Conservation (phyloP, 2,888 invertebrate species). For the Drosophila nigricruria region DNA sequence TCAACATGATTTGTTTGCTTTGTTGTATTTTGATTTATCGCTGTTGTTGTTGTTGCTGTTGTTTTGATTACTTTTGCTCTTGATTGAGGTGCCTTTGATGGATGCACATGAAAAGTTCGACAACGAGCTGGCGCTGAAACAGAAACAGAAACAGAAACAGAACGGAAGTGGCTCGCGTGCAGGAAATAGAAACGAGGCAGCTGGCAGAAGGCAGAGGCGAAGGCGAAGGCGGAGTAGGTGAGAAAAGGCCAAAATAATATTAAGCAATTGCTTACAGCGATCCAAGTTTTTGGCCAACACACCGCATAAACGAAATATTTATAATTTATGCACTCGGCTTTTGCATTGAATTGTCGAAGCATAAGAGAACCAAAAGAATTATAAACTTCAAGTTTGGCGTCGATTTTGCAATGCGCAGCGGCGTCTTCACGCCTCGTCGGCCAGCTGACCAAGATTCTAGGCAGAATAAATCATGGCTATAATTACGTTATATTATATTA, state of each 20-base stretch:
- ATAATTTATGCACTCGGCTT: slow-evolving; percentile 66
- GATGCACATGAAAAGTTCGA: slow-evolving; percentile 45
- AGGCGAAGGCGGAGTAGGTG: slow-evolving; percentile 15
- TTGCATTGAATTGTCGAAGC: slow-evolving; percentile 45
- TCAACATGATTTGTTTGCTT: slow-evolving; percentile 55
- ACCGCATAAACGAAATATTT: slow-evolving; percentile 33
- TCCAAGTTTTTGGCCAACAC: slow-evolving; percentile 36
- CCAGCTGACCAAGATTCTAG: slow-evolving; percentile 70
- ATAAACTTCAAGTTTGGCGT: slow-evolving; percentile 43
- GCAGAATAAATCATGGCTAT: slow-evolving; percentile 67
- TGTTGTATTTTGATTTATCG: slow-evolving; percentile 44
- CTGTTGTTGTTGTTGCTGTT: slow-evolving; percentile 22
- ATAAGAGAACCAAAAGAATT: slow-evolving; percentile 20
- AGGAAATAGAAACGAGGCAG: slow-evolving; percentile 46
- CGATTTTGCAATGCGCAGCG: slow-evolving; percentile 53
- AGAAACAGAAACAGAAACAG: slow-evolving; percentile 68
- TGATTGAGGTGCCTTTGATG: slow-evolving; percentile 68
- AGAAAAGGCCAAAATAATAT: slow-evolving; percentile 31
- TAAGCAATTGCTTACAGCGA: slow-evolving; percentile 34
- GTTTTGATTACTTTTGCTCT: slow-evolving; percentile 75
- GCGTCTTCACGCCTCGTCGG: slow-evolving; percentile 67
- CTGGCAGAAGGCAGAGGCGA: neutral
- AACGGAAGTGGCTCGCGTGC: slow-evolving; percentile 72
- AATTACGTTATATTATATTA: slow-evolving; percentile 70
- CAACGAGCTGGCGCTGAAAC: slow-evolving; percentile 25